Evolutionary conservation across 2,888 invertebrate genomes (phyloP).

Genomic region (Ametastegia equiseti): DNA sequence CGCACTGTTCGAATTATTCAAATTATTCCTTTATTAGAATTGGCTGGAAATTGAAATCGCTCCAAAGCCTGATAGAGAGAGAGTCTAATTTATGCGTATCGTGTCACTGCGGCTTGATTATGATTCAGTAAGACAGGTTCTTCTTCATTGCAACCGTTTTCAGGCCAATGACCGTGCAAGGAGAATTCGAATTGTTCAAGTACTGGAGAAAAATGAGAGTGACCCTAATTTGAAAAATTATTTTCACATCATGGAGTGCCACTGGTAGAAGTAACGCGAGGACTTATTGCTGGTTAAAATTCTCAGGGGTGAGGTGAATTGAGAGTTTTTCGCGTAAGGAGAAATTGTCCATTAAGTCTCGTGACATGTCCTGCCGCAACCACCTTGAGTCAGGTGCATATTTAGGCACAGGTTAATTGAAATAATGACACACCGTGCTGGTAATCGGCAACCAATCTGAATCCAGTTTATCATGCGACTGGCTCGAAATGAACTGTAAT

Average conservation of each 20-base stretch:
- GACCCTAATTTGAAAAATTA: not conserved
- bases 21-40: conserved; percentile 8
- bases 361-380: conserved; percentile 19
- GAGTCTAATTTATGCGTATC: not conserved
- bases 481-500: conserved; percentile 42
- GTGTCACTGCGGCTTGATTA: conserved; percentile 17
- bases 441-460: conserved; percentile 47
- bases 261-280: not conserved
- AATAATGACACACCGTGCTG: conserved; percentile 43
- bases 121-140: not conserved
- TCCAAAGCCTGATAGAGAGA: not conserved
- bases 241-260: not conserved
- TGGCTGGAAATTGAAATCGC: not conserved
- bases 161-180: not conserved
- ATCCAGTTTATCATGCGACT: conserved; percentile 46
- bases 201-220: not conserved
- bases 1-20: conserved; percentile 32
- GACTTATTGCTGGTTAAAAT: not conserved
- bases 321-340: not conserved
- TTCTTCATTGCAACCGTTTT: not conserved
- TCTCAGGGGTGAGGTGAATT: not conserved
- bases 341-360: conserved; percentile 11
- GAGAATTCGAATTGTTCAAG: not conserved
- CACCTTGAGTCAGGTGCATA: conserved; percentile 32
- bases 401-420: conserved; percentile 43